Percentiles rank a stretch among this genome's conserved stretches.
phyloP scores from a whole-genome alignment of 1,140 invertebrate species.

The Pseudobourletiella spinata region DNA sequence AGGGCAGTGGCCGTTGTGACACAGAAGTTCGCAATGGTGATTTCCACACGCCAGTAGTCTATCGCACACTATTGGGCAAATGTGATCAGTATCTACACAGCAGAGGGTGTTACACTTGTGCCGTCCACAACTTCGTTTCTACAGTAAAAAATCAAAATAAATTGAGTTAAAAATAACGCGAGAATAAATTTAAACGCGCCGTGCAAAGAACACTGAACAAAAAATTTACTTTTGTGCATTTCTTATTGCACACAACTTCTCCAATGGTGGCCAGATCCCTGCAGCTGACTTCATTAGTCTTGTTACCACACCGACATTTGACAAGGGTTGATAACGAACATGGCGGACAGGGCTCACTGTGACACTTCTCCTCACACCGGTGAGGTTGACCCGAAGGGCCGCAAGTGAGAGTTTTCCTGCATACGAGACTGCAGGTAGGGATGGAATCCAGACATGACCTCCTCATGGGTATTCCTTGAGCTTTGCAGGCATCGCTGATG shows the following conservation, averaged over 20 bases:
- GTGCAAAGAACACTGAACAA: constrained; percentile 4
- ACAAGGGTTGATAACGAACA: constrained; percentile 69
- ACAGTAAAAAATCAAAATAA: constrained; percentile 33
- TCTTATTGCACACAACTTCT: constrained; percentile 71
- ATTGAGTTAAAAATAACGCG: not conserved
- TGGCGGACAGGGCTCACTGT: constrained; percentile 66
- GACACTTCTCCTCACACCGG: constrained; percentile 63
- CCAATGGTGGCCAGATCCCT: constrained; percentile 57
- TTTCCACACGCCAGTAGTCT: constrained; percentile 69
- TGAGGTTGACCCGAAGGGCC: constrained; percentile 66
- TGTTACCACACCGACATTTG: constrained; percentile 83
- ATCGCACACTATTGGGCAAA: constrained; percentile 73
- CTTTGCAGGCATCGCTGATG: constrained; percentile 39
- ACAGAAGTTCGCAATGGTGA: constrained; percentile 78
- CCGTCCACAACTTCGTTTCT: constrained; percentile 70
- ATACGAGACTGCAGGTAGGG: constrained; percentile 70
- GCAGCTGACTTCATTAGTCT: constrained; percentile 72
- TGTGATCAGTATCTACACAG: constrained; percentile 76
- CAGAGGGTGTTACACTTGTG: constrained; percentile 81
- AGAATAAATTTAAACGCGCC: not conserved
- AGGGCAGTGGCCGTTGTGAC: constrained; percentile 79
- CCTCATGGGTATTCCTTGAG: constrained; percentile 35
- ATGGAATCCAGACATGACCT: constrained; percentile 72
- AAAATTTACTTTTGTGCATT: constrained; percentile 66
- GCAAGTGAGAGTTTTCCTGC: constrained; percentile 68